Evolutionary conservation across 2,888 invertebrate genomes (phyloP).

Genomic region (Lasioglossum zephyrum): DNA sequence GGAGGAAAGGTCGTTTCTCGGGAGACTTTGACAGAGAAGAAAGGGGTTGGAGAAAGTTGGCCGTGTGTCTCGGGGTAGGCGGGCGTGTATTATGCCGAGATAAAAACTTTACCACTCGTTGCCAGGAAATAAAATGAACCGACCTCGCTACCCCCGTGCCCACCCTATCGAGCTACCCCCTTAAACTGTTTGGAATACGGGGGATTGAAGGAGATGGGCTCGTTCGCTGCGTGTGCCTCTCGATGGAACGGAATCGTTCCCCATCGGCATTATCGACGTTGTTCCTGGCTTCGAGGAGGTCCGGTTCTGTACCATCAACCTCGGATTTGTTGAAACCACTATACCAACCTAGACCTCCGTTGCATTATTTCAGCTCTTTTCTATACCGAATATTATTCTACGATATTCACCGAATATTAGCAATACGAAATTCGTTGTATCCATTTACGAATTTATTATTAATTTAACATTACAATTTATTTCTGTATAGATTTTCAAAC

Average conservation of each 20-base stretch:
- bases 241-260: constrained; percentile 6
- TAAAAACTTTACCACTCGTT: constrained; percentile 48
- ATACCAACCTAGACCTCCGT: neutral
- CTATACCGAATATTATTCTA: neutral
- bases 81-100: constrained; percentile 42
- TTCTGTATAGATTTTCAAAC: too few species aligned
- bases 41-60: constrained; percentile 24
- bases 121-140: constrained; percentile 52
- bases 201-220: constrained; percentile 18
- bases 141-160: constrained; percentile 12
- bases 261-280: neutral
- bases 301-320: constrained; percentile 1
- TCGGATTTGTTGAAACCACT: neutral
- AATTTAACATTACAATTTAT: too few species aligned
- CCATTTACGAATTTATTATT: too few species aligned
- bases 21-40: neutral
- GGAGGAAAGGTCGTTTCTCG: neutral
- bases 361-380: neutral
- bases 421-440: too few species aligned
- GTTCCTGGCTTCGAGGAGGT: neutral
- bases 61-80: constrained; percentile 21
- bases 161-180: constrained; percentile 27
- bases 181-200: constrained; percentile 15
- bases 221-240: neutral
- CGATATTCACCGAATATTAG: neutral